phyloP scores from a whole-genome alignment of 2,888 invertebrate species.

The Galerucella pusilla region DNA sequence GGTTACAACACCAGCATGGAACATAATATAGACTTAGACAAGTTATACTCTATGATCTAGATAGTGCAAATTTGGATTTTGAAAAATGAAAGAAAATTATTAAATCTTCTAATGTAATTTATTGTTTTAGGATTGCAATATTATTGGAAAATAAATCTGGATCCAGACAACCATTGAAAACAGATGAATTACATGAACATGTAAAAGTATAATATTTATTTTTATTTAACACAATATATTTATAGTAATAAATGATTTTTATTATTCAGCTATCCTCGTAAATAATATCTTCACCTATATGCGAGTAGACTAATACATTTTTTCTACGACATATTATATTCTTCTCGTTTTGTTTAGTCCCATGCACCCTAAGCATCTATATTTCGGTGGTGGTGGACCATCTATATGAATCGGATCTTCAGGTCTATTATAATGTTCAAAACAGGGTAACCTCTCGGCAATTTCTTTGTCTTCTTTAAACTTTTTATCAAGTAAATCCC shows the following conservation, averaged over 20 bases:
- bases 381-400: constrained; percentile 46
- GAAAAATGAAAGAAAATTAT: too few species aligned
- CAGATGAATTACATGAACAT: neutral
- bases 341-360: constrained; percentile 10
- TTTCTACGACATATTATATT: neutral
- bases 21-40: too few species aligned
- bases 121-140: neutral
- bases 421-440: constrained; percentile 45
- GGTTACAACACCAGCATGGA: too few species aligned
- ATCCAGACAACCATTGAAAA: neutral
- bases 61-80: too few species aligned
- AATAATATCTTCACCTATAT: too few species aligned
- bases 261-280: too few species aligned
- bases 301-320: too few species aligned
- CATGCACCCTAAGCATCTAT: constrained; percentile 37
- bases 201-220: neutral
- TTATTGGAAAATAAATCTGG: neutral
- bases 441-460: constrained; percentile 41
- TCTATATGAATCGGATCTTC: constrained; percentile 43
- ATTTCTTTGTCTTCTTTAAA: constrained; percentile 40
- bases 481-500: constrained; percentile 35
- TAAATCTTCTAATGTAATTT: neutral
- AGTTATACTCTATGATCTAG: too few species aligned
- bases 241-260: too few species aligned
- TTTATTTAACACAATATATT: neutral